Base-by-base conservation (phyloP, 2,888 invertebrate genomes). In the Drosophila prolongata region DNA sequence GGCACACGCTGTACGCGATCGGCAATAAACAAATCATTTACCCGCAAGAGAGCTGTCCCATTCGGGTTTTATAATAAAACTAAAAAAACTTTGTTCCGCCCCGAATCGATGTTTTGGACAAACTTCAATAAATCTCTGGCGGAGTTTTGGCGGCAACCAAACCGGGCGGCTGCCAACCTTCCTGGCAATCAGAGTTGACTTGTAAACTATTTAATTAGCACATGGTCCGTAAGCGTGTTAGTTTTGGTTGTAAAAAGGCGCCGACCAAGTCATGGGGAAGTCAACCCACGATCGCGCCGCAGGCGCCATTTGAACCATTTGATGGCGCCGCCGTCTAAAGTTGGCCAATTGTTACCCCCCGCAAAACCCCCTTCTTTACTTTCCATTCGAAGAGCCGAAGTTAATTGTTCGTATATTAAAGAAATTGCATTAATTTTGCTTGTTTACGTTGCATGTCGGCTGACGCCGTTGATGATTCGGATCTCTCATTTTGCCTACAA, bases 141-240 rank as follows among this genome's bases (percentile, higher is more conserved):
- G 14, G 42, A 14, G 58, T 13, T 59, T 62, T 1, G 42, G 46
- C 40, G 24, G 19, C 10, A 43, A 8, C 52, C 52, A 62, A 37
- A 54, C 24, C 54, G 14, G 44, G 40, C 62, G 19, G 19, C 24
- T 46, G 49, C 62, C 72, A 77, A 57, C 59, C 67, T 62, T 54
- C 60, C 58, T 54, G 52, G 76, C 75, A 83, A 83, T 85, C 75
- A 71, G 55, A 75, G 75, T 68, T 79, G 87, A 83, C 79, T 87
- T 87, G 89, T 87, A 84, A 89, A 84, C 80, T 78, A 79, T 89
- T 86, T 86, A 86, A 86, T 89, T 86, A 89, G 89, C 87, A 87
- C 77, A 77, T 81, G 76, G 75, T 70, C 71, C 72, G 78, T 62
- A 64, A 78, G 62, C 77, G 82, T 76, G 87, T 87, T 84, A 74